Evolutionary conservation across 2,888 invertebrate species (phyloP).

Genomic region (Hesperia comma): DNA sequence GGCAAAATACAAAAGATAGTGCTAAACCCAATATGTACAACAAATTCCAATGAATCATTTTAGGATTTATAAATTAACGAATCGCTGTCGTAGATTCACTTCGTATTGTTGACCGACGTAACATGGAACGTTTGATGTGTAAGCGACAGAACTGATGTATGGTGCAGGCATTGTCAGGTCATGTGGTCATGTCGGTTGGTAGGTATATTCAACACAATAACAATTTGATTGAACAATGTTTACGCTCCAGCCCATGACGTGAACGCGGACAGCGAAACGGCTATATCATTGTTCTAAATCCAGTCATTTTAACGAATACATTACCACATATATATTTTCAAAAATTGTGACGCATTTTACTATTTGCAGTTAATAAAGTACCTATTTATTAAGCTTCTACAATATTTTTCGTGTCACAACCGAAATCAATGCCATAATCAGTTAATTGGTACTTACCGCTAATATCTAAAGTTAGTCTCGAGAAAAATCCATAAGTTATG

Average conservation of each 20-base stretch:
- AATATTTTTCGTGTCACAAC: too few relatives aligned
- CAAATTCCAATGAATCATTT: conserved; percentile 39
- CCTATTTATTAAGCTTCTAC: too few relatives aligned
- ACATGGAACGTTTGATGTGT: conserved; percentile 33
- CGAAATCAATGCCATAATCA: too few relatives aligned
- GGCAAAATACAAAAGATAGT: conserved; percentile 52
- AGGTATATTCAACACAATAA: conserved; percentile 65
- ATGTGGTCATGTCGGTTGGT: conserved; percentile 17
- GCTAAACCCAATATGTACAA: conserved; percentile 41
- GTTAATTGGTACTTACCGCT: too few relatives aligned
- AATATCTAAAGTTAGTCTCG: too few relatives aligned
- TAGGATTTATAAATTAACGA: background rate
- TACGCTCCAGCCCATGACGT: conserved; percentile 74
- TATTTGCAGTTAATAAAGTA: too few relatives aligned
- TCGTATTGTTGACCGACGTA: conserved; percentile 7
- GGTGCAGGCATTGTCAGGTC: conserved; percentile 45
- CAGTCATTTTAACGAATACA: conserved; percentile 31
- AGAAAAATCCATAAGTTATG: too few relatives aligned
- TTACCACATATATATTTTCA: background rate
- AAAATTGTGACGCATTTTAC: background rate
- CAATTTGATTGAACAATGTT: conserved; percentile 73
- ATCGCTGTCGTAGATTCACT: conserved; percentile 8
- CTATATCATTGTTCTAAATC: conserved; percentile 72
- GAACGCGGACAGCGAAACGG: conserved; percentile 57
- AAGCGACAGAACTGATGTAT: conserved; percentile 54